Base-by-base conservation (phyloP, 2,888 invertebrate species). In the Gnatocerus cornutus region DNA sequence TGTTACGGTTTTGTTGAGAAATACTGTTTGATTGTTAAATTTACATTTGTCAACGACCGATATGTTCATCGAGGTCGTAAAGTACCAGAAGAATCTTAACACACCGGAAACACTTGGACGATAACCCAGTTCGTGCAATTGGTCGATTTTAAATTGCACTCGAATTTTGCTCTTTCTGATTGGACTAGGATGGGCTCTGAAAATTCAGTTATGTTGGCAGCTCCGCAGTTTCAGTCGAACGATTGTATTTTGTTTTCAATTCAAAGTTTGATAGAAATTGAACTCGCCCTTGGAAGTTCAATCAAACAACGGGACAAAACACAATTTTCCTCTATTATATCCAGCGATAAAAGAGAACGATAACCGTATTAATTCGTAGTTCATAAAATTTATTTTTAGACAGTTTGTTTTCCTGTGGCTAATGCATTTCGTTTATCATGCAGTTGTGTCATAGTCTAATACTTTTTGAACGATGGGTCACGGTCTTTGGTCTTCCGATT, bases 231-330 rank as follows among this genome's bases (percentile, higher is more conserved):
- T n/a, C n/a, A n/a, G n/a, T n/a, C n/a, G n/a, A n/a, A n/a, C n/a
- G n/a, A n/a, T n/a, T n/a, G n/a, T n/a, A n/a, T n/a, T n/a, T n/a
- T n/a, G n/a, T 21, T 21, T 21, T 21, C 21, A 21, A 3, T 21
- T 21, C n/a, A n/a, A n/a, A n/a, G n/a, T n/a, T n/a, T n/a, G n/a
- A n/a, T n/a, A n/a, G 21, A 21, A 21, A 21, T 21, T 21, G 1
- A 21, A 21, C 21, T 21, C 21, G 21, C 4, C 48, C 16, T 48
- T 48, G 48, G 9, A 3, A 48, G 48, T 48, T 48, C 48, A 48
- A 27, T 48, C 43, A 27, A 27, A 48, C 48, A 48, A 27, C 21
- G 48, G 48, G 16, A 48, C 48, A 48, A 8, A 48, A 21, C n/a
- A 21, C 48, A 8, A 48, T 48, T 48, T 48, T 16, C 48, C 16